phyloP scores from a whole-genome alignment of 2,888 invertebrate genomes.

The Tuberolachnus salignus region DNA sequence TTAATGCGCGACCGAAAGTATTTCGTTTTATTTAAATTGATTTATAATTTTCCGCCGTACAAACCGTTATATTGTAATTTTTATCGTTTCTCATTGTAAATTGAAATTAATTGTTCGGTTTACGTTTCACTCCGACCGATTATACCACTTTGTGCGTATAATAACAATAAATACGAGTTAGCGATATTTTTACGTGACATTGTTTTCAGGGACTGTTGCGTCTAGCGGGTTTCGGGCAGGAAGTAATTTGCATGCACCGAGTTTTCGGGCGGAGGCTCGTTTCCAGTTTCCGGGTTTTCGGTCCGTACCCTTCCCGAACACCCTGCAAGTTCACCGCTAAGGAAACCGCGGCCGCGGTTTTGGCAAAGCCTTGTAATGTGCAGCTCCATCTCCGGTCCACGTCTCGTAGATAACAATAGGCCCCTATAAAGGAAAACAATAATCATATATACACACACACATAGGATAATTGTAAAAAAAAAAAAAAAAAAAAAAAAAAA shows the following conservation, averaged over 20 bases:
- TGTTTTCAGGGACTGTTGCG: slow-evolving; percentile 48
- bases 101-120: slow-evolving; percentile 31
- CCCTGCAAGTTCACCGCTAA: slow-evolving; percentile 16
- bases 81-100: neutral
- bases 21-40: neutral
- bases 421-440: slow-evolving; percentile 24
- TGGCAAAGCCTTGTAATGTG: slow-evolving; percentile 37
- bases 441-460: slow-evolving; percentile 17
- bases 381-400: slow-evolving; percentile 38
- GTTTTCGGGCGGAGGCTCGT: slow-evolving; percentile 41
- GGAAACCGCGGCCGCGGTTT: slow-evolving; percentile 44
- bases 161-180: slow-evolving; percentile 46
- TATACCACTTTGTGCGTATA: slow-evolving; percentile 30
- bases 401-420: slow-evolving; percentile 37
- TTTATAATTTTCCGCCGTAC: neutral
- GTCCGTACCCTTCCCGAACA: slow-evolving; percentile 11
- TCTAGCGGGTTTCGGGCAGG: slow-evolving; percentile 41
- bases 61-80: neutral
- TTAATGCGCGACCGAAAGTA: neutral
- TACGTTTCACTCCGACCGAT: neutral
- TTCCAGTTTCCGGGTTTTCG: slow-evolving; percentile 50
- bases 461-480: neutral
- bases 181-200: slow-evolving; percentile 28
- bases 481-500: too few relatives aligned
- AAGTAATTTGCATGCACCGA: slow-evolving; percentile 52